phyloP scores from a whole-genome alignment of 2,888 invertebrate genomes.

The Campaea margaritaria region DNA sequence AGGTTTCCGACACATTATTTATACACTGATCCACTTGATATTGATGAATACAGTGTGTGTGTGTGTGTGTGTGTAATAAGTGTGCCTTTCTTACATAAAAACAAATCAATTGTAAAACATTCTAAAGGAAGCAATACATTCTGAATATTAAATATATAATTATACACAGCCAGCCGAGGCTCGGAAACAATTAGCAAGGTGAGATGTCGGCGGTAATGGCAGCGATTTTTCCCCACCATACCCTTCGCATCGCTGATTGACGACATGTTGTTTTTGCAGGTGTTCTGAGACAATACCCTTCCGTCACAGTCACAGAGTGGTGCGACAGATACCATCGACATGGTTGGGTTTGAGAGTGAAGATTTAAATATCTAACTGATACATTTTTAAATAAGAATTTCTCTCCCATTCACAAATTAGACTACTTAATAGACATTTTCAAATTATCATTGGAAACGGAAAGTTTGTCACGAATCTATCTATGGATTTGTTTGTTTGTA shows the following conservation, averaged over 20 bases:
- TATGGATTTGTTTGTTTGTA: too few species aligned
- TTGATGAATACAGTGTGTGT: too few species aligned
- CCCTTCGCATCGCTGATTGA: slow-evolving; percentile 28
- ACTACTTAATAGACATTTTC: too few species aligned
- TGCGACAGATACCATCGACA: slow-evolving; percentile 31
- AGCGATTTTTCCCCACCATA: slow-evolving; percentile 57
- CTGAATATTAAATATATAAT: slow-evolving; percentile 27
- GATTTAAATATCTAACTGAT: not conserved
- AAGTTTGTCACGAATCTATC: too few species aligned
- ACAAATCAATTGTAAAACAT: slow-evolving; percentile 15
- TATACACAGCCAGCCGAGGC: slow-evolving; percentile 30
- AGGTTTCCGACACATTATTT: too few species aligned
- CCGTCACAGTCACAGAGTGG: slow-evolving; percentile 29
- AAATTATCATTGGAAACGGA: too few species aligned
- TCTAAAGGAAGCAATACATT: slow-evolving; percentile 29
- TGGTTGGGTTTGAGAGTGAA: not conserved
- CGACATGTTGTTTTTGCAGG: slow-evolving; percentile 64
- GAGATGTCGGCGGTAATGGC: slow-evolving; percentile 58
- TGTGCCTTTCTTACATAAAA: not conserved
- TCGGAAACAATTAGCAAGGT: slow-evolving; percentile 81
- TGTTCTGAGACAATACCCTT: slow-evolving; percentile 52
- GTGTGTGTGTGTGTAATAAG: too few species aligned
- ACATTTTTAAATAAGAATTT: too few species aligned
- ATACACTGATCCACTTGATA: too few species aligned
- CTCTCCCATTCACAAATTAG: too few species aligned